Evolutionary conservation across 2,113 vertebrate genomes (phyloP).

Genomic region (Tragelaphus buxtoni): DNA sequence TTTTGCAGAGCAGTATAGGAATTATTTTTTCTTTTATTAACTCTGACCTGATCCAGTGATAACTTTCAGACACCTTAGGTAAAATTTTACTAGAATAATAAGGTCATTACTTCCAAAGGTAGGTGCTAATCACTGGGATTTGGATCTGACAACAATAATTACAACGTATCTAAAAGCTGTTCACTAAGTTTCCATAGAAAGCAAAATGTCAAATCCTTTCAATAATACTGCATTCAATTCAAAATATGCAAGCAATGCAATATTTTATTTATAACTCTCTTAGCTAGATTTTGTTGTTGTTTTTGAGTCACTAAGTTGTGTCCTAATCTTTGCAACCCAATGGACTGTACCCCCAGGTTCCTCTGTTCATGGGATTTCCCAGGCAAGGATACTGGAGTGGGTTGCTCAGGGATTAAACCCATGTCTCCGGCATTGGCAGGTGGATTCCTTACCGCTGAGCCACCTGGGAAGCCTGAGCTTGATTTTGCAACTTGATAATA

Average conservation of each 20-base stretch:
- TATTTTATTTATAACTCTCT: conserved; percentile 16
- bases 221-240: background rate
- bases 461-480: background rate
- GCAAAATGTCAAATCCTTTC: conserved; percentile 17
- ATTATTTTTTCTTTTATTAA: conserved; percentile 31
- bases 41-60: background rate
- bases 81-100: conserved; percentile 15
- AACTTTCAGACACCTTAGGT: background rate
- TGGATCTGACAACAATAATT: background rate
- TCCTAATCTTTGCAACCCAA: background rate
- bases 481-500: conserved; percentile 44
- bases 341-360: background rate
- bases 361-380: background rate
- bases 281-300: background rate
- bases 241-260: conserved; percentile 11
- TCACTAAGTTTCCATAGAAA: background rate
- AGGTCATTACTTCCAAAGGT: background rate
- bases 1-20: background rate
- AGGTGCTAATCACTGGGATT: background rate
- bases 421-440: background rate
- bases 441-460: background rate
- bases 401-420: background rate
- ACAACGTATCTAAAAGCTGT: background rate
- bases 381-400: background rate
- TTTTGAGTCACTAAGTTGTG: background rate